These are phyloP conservation scores for Pilophorus perplexus DNA, from an alignment of 2,888 invertebrate species.

Conservation along the genomic window DNA sequence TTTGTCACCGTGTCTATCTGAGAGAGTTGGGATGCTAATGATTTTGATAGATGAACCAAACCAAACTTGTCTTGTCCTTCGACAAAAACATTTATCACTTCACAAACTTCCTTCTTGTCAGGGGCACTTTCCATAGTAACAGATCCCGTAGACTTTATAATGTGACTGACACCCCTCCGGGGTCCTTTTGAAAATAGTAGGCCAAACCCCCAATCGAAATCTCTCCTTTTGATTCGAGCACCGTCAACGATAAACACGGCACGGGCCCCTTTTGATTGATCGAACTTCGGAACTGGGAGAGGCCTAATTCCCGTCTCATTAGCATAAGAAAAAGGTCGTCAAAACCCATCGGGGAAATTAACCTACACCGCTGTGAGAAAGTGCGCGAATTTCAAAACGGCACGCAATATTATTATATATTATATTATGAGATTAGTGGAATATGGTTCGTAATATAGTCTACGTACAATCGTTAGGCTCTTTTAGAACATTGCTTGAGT, in stretches of 20 bases:
- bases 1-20: slow-evolving; percentile 12
- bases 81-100: slow-evolving; percentile 7
- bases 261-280: slow-evolving; percentile 20
- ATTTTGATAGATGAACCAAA: slow-evolving; percentile 20
- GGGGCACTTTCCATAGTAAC: too few species aligned
- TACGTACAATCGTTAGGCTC: too few species aligned
- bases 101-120: background rate
- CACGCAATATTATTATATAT: too few species aligned
- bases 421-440: too few species aligned
- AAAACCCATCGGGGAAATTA: too few species aligned
- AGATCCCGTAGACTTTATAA: too few species aligned
- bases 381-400: too few species aligned
- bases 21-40: background rate
- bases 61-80: background rate
- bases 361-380: too few species aligned
- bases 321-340: slow-evolving; percentile 11
- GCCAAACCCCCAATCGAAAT: too few species aligned
- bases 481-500: too few species aligned
- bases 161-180: too few species aligned
- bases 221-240: background rate
- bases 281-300: background rate
- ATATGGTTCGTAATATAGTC: too few species aligned
- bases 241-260: background rate
- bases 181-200: slow-evolving; percentile 1
- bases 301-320: slow-evolving; percentile 8